Evolutionary conservation across 2,797 vertebrate genomes (phyloP).

Genomic region (Loris lydekkerianus): DNA sequence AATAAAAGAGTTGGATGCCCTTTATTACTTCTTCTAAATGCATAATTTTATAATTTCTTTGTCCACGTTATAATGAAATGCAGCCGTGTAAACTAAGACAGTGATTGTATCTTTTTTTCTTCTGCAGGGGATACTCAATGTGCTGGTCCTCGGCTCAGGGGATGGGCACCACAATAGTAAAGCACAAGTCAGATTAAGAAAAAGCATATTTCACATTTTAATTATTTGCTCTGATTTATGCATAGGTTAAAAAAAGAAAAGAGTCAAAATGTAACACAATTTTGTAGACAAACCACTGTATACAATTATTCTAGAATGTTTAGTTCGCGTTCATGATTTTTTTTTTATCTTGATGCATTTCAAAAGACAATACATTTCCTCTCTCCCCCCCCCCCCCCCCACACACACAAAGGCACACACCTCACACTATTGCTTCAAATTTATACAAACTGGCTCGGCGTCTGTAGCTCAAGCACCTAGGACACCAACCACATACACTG

Average conservation of each 20-base stretch:
- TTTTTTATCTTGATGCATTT: neutral
- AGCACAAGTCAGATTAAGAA: neutral
- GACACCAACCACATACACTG: too few species aligned
- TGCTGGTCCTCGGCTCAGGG: too few species aligned
- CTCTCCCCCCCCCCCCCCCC: neutral
- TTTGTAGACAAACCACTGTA: neutral
- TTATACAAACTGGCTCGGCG: neutral
- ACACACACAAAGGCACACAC: neutral
- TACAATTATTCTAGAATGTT: neutral
- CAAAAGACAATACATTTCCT: neutral
- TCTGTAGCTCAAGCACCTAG: too few species aligned
- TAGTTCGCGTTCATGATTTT: constrained; percentile 25
- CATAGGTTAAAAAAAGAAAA: neutral
- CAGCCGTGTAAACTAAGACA: neutral
- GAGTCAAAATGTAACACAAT: neutral
- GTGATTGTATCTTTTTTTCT: neutral
- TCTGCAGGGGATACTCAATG: neutral
- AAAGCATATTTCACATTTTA: neutral
- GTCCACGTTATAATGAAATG: neutral
- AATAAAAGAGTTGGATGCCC: neutral
- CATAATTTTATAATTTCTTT: neutral
- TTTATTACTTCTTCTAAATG: neutral
- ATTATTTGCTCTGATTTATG: constrained; percentile 3
- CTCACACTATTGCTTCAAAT: neutral
- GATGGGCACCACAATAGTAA: neutral